A percentile compares a stretch with the other conserved stretches of the same genome.
Evolutionary conservation across 2,797 vertebrate species (phyloP).

Genomic region (Muscicapa striata): DNA sequence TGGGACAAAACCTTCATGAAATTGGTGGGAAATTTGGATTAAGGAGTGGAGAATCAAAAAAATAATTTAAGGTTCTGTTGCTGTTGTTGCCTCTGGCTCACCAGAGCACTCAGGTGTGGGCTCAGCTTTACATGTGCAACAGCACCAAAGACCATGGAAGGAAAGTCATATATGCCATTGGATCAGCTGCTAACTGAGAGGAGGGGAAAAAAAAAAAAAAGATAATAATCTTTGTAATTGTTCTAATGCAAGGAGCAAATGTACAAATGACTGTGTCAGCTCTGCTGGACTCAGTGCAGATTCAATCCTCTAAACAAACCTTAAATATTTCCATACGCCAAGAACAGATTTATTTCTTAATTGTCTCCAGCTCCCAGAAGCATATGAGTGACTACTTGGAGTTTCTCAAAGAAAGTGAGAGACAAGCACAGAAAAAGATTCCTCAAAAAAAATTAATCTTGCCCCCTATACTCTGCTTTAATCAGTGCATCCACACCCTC

Average conservation of each 20-base stretch:
- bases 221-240: not conserved
- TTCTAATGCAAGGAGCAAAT: slow-evolving; percentile 7
- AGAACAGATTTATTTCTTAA: not conserved
- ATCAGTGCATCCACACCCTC: not conserved
- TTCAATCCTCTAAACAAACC: not conserved
- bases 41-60: not conserved
- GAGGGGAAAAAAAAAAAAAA: rapidly evolving
- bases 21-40: not conserved
- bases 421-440: not conserved
- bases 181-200: not conserved
- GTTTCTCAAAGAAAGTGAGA: not conserved
- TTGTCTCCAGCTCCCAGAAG: slow-evolving; percentile 12
- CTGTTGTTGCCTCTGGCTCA: not conserved
- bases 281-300: slow-evolving; percentile 7
- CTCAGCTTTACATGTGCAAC: not conserved
- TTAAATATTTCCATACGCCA: not conserved
- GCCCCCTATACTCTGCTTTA: not conserved
- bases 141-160: not conserved
- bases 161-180: not conserved
- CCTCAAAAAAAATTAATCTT: not conserved
- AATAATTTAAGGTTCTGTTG: not conserved
- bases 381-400: not conserved
- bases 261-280: slow-evolving; percentile 34
- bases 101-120: not conserved
- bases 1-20: not conserved